Percentiles rank a stretch among this genome's conserved stretches.
Conservation (phyloP, 64 coral and sea anemone genomes). For the Trachythela sp. region DNA sequence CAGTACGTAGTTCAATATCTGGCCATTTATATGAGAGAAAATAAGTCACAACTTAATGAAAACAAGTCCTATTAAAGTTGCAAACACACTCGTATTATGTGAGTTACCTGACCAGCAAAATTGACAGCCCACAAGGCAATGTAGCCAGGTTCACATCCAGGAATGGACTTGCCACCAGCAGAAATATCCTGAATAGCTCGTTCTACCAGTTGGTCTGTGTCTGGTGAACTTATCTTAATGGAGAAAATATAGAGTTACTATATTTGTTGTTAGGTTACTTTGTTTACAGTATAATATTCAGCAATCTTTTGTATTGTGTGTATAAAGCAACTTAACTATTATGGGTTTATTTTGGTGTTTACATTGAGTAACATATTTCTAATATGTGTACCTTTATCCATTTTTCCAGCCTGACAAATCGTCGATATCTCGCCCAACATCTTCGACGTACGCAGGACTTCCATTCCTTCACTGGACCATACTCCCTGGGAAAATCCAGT, state of each 20-base stretch:
- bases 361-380: neutral
- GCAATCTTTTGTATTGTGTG: no score
- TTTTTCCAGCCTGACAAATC: conserved; percentile 72
- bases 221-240: conserved; percentile 53
- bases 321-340: no score
- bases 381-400: conserved; percentile 68
- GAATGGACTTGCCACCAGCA: conserved; percentile 74
- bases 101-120: conserved; percentile 79
- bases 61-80: no score
- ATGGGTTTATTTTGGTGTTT: no score
- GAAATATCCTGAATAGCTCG: conserved; percentile 88
- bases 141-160: conserved; percentile 70
- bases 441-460: conserved; percentile 76
- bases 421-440: conserved; percentile 78
- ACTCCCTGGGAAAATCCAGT: conserved; percentile 84
- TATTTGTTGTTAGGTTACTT: neutral
- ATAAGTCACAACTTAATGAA: no score
- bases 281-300: neutral
- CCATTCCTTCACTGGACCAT: conserved; percentile 39
- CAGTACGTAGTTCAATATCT: no score
- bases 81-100: no score
- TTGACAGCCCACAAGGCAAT: conserved; percentile 85
- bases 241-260: conserved; percentile 46
- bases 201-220: neutral
- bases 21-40: no score